Conservation (phyloP, 2,113 vertebrate genomes). For the human region DNA sequence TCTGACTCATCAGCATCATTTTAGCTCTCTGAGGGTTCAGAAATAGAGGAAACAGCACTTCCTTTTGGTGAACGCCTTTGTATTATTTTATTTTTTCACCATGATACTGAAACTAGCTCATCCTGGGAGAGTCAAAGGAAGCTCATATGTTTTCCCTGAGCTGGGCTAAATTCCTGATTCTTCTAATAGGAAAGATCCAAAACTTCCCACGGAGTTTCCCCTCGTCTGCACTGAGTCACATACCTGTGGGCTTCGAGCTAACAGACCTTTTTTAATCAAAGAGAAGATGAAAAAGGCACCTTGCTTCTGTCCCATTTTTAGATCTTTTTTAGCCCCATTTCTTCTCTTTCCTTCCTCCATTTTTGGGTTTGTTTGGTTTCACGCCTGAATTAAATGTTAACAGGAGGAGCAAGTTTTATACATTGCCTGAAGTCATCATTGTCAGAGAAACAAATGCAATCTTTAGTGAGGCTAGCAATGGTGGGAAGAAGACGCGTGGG, state of each 20-base stretch:
- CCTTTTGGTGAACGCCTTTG: not conserved
- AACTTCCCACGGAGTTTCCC: not conserved
- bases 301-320: not conserved
- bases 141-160: not conserved
- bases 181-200: not conserved
- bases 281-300: not conserved
- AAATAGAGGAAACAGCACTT: not conserved
- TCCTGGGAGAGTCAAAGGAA: not conserved
- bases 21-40: not conserved
- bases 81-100: not conserved
- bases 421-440: not conserved
- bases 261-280: not conserved
- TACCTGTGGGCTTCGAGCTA: no score
- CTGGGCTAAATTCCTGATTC: not conserved
- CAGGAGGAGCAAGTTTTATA: not conserved
- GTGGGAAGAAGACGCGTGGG: not conserved
- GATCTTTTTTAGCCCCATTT: not conserved
- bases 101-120: not conserved
- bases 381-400: not conserved
- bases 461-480: no score
- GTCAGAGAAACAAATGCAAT: not conserved
- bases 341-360: not conserved
- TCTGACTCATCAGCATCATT: not conserved
- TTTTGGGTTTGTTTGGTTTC: not conserved
- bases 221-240: rapidly evolving